Base-by-base conservation (phyloP, 2,797 vertebrate species). In the Trachops cirrhosus region DNA sequence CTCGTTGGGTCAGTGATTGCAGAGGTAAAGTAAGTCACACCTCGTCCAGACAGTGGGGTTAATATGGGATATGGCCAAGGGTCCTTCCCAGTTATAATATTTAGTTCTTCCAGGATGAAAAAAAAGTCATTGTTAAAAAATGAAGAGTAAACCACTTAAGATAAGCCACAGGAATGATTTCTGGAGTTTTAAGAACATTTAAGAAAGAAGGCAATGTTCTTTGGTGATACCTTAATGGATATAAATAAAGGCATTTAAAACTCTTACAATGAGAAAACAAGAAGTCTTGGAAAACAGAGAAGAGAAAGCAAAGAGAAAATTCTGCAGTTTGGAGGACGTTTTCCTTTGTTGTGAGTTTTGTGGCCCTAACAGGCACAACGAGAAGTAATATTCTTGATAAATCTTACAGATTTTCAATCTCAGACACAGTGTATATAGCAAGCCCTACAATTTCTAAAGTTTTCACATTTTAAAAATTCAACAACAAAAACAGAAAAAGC, bases 381-480 rank as follows among this genome's bases (percentile, higher is more conserved):
- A 79, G 5, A 86, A 67, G 19, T 79, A 73, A 77, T 46, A 79
- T 34, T 86, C n/a, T 84, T 92, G 37, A 82, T 91, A 39, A 67
- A 18, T 96, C 77, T 91, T 95, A 86, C 32, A 91, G 46, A 88
- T 78, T 92, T 93, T 85, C 85, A 96, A 88, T 85, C 83, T 92
- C 73, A 95, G n/a, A 78, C 22, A 59, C 14, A 14, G 21, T 52
- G 1, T 75, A n/a, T 59, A 59, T 75, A 96, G 46, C 32, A 86
- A 95, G 67, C 73, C 11, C 34, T 94, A 62, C 22, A 85, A 84
- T 93, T 77, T 89, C 26, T 70, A 70, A 57, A 77, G 22, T 70
- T 83, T 93, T 89, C 68, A 89, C 67, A 39, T 87, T 95, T 92
- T 39, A 92, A 92, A 92, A 93, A 90, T 93, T 95, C 41, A 92